Conservation (phyloP, 1,140 invertebrate species). For the Steinernema khuongi region DNA sequence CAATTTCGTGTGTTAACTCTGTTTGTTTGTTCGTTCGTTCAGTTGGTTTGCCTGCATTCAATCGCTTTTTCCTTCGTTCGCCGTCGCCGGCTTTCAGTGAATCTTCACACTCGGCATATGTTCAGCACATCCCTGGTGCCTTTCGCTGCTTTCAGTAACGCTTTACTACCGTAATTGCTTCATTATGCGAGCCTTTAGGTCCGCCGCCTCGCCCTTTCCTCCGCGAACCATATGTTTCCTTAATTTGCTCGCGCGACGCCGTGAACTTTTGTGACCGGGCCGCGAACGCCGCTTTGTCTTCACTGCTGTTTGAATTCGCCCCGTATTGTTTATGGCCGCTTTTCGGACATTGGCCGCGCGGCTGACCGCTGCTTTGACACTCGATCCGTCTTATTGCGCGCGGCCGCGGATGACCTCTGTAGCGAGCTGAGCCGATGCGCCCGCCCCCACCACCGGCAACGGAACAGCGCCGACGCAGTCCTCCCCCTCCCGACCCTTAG, state of each 20-base stretch:
- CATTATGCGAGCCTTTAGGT: background rate
- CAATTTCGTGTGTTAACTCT: too few species aligned
- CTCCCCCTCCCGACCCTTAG: background rate
- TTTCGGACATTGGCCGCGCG: background rate
- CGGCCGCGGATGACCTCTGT: background rate
- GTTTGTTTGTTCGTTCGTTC: too few species aligned
- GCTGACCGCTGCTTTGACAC: slow-evolving; percentile 16
- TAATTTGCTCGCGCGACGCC: background rate
- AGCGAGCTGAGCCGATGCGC: background rate
- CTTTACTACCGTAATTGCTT: too few species aligned
- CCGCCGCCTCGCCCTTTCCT: background rate
- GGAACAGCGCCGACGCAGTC: background rate
- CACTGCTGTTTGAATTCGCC: background rate
- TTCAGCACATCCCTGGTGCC: too few species aligned
- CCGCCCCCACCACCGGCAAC: slow-evolving; percentile 1
- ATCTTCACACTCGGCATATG: too few species aligned
- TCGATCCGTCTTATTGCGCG: slow-evolving; percentile 13
- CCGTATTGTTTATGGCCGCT: slow-evolving; percentile 16
- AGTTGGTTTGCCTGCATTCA: too few species aligned
- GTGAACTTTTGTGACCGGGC: slow-evolving; percentile 16
- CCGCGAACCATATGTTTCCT: background rate
- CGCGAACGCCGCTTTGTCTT: slow-evolving; percentile 12
- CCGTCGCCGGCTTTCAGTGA: too few species aligned
- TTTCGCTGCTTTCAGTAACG: too few species aligned
- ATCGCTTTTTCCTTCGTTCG: too few species aligned